These are phyloP conservation scores for Diploptera punctata DNA, from an alignment of 2,888 invertebrate genomes.

Conservation along the genomic window DNA sequence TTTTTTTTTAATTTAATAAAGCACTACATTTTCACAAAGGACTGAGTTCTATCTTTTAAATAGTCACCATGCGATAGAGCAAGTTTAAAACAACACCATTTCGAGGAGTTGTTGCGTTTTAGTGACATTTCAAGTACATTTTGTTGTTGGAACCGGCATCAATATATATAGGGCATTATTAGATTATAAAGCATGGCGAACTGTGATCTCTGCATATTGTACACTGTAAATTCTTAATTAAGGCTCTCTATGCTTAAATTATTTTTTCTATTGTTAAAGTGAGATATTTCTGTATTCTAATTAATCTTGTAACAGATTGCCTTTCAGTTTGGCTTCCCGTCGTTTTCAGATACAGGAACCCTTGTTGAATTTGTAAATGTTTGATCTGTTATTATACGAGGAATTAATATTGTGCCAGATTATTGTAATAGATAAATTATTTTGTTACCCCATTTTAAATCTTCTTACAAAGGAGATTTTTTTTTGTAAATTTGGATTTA, in stretches of 20 bases:
- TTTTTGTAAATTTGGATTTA: constrained; percentile 29
- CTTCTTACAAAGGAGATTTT: constrained; percentile 29
- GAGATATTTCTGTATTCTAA: no score
- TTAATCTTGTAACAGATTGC: neutral
- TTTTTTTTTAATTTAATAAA: constrained; percentile 1
- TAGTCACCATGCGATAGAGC: neutral
- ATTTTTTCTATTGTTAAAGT: no score
- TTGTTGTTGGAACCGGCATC: neutral
- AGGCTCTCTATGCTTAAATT: neutral
- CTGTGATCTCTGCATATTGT: constrained; percentile 4
- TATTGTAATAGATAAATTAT: constrained; percentile 37
- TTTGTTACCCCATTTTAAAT: constrained; percentile 36
- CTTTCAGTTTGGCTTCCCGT: neutral
- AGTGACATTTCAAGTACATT: neutral
- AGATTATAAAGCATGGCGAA: neutral
- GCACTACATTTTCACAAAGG: neutral
- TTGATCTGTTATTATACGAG: neutral
- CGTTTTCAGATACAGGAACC: neutral
- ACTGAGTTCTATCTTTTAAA: neutral
- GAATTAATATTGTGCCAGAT: constrained; percentile 29
- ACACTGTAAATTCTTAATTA: neutral
- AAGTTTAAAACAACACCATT: neutral
- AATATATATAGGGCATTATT: constrained; percentile 9
- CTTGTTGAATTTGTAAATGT: constrained; percentile 14
- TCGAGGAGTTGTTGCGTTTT: neutral